Evolutionary conservation across 2,797 vertebrate species (phyloP).

Genomic region (Fistularia tabacaria): DNA sequence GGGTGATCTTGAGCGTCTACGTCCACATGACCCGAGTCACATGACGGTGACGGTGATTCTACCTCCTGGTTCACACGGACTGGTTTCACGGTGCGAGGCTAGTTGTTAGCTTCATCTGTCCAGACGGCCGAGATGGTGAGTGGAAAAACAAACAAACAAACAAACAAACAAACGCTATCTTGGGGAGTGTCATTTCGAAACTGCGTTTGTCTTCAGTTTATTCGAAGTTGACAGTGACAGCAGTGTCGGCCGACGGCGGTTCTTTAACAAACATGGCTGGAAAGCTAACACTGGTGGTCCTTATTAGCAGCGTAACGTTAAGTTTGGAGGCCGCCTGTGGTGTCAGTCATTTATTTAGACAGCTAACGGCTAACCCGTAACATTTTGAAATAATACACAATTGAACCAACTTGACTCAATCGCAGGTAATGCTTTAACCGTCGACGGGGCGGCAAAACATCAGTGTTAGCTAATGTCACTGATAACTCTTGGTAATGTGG

Average conservation of each 20-base stretch:
- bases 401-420: neutral
- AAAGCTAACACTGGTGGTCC: conserved; percentile 34
- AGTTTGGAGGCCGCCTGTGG: conserved; percentile 39
- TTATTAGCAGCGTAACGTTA: conserved; percentile 26
- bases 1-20: neutral
- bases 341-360: conserved; percentile 4
- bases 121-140: conserved; percentile 75
- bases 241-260: too few species aligned
- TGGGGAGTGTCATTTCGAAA: too few species aligned
- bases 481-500: neutral
- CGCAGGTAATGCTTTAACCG: neutral
- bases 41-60: conserved; percentile 41
- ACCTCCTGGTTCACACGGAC: conserved; percentile 45
- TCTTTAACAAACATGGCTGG: conserved; percentile 12
- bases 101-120: conserved; percentile 66
- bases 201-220: too few species aligned
- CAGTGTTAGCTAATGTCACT: conserved; percentile 4
- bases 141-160: conserved; percentile 16
- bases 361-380: neutral
- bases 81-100: conserved; percentile 56
- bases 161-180: too few species aligned
- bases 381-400: neutral
- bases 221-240: too few species aligned
- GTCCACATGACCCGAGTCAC: conserved; percentile 57
- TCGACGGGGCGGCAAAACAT: neutral